Evolutionary conservation across 2,888 invertebrate species (phyloP).

Genomic region (Troilus luridus): DNA sequence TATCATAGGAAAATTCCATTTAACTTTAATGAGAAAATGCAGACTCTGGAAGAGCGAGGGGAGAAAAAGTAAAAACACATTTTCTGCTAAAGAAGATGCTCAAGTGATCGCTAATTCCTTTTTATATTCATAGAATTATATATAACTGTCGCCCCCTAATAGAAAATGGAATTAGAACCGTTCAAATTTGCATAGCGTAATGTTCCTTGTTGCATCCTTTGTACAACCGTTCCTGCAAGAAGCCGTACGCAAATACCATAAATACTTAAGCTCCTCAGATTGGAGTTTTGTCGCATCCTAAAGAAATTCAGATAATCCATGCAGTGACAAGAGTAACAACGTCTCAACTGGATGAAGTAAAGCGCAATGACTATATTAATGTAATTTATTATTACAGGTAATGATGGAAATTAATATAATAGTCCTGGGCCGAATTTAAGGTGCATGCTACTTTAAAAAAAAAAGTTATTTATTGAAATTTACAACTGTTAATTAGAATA

Average conservation of each 20-base stretch:
- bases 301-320: background rate
- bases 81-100: background rate
- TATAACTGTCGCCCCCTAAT: slow-evolving; percentile 22
- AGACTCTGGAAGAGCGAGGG: background rate
- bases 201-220: background rate
- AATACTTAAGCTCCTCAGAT: slow-evolving; percentile 7
- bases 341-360: background rate
- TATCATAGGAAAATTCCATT: background rate
- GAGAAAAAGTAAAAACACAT: background rate
- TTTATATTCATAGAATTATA: slow-evolving; percentile 36
- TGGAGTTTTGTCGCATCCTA: background rate
- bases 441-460: too few relatives aligned
- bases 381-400: too few relatives aligned
- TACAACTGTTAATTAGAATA: too few relatives aligned
- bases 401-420: too few relatives aligned
- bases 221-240: background rate
- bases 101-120: slow-evolving; percentile 20
- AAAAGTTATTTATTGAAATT: too few relatives aligned
- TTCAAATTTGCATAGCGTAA: slow-evolving; percentile 29
- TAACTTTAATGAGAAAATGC: background rate
- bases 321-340: background rate
- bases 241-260: background rate
- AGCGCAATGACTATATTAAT: too few relatives aligned
- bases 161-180: slow-evolving; percentile 26
- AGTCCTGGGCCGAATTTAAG: too few relatives aligned